These are phyloP conservation scores for Lagopus leucura DNA, from an alignment of 2,113 vertebrate species.

Conservation along the genomic window DNA sequence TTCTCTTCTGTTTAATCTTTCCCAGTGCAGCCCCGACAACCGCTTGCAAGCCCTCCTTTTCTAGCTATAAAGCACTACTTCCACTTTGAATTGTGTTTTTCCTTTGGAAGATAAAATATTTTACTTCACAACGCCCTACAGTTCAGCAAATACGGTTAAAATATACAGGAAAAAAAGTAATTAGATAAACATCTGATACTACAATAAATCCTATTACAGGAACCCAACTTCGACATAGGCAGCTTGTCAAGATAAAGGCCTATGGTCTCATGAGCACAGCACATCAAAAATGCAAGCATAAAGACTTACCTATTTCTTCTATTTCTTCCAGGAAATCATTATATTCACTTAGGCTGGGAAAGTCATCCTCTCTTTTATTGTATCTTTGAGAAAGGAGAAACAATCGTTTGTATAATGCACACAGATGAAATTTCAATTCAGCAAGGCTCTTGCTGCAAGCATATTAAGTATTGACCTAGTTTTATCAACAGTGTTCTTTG, in stretches of 20 bases:
- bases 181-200: slow-evolving; percentile 44
- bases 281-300: slow-evolving; percentile 58
- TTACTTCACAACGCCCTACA: slow-evolving; percentile 16
- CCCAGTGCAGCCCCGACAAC: background rate
- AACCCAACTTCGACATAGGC: slow-evolving; percentile 20
- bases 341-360: slow-evolving; percentile 89
- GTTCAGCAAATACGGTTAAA: slow-evolving; percentile 50
- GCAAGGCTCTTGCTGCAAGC: background rate
- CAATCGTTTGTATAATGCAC: background rate
- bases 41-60: slow-evolving; percentile 7
- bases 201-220: slow-evolving; percentile 47
- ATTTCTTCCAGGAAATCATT: slow-evolving; percentile 97
- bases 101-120: slow-evolving; percentile 44
- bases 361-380: slow-evolving; percentile 97
- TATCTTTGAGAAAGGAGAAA: slow-evolving; percentile 84
- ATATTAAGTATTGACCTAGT: background rate
- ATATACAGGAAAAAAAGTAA: slow-evolving; percentile 12
- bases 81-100: background rate
- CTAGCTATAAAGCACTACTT: slow-evolving; percentile 3
- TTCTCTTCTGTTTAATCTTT: slow-evolving; percentile 47
- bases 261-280: background rate
- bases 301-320: slow-evolving; percentile 92
- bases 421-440: background rate
- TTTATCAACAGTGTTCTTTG: background rate
- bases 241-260: slow-evolving; percentile 56